A percentile compares a stretch with the other conserved stretches of the same genome.
Evolutionary conservation across 2,888 invertebrate species (phyloP).

Genomic region (Acanthococcus lagerstroemiae): DNA sequence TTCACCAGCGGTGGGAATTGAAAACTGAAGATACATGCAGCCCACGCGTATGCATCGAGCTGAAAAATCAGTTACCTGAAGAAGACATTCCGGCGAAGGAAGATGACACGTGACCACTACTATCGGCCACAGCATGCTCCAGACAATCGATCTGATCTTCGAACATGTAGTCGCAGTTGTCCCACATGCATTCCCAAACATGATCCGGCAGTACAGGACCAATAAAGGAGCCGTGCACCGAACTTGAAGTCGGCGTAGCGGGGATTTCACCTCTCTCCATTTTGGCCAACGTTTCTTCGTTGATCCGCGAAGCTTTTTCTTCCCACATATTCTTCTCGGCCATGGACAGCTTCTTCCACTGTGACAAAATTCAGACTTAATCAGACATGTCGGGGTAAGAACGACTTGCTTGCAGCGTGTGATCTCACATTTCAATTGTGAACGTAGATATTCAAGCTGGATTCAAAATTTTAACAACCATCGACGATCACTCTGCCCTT

Average conservation of each 20-base stretch:
- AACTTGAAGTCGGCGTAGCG: conserved; percentile 42
- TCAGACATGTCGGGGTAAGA: too few species aligned
- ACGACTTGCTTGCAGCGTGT: too few species aligned
- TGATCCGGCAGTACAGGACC: conserved; percentile 40
- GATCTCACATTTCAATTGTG: too few species aligned
- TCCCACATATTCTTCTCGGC: conserved; percentile 89
- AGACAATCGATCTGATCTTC: conserved; percentile 74
- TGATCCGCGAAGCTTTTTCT: conserved; percentile 78
- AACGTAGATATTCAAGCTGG: too few species aligned
- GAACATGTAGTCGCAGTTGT: conserved; percentile 84
- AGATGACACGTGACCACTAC: conserved; percentile 60
- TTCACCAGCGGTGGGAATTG: too few species aligned
- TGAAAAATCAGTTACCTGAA: conserved; percentile 40
- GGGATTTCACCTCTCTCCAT: conserved; percentile 38
- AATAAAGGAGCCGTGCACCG: conserved; percentile 34
- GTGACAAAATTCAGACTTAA: too few species aligned
- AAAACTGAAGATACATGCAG: too few species aligned
- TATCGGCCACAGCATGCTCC: conserved; percentile 78
- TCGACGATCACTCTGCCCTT: too few species aligned
- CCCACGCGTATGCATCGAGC: too few species aligned
- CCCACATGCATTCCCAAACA: conserved; percentile 83
- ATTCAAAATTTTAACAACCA: too few species aligned
- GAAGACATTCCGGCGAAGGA: conserved; percentile 44
- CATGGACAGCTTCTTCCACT: conserved; percentile 88
- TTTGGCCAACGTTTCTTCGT: conserved; percentile 60